A percentile compares a stretch with the other conserved stretches of the same genome.
Conservation (phyloP, 2,888 invertebrate genomes). For the Noctua janthe region DNA sequence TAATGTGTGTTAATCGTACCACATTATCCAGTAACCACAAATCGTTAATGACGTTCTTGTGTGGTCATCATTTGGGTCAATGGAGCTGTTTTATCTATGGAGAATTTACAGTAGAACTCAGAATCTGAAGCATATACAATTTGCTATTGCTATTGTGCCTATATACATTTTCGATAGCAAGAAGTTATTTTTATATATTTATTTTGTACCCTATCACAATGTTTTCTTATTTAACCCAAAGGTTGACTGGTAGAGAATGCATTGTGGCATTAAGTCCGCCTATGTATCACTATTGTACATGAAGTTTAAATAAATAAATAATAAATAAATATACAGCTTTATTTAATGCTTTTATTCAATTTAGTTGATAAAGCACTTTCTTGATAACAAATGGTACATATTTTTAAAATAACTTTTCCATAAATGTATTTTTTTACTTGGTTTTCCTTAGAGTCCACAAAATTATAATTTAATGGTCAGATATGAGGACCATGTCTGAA, state of each 20-base stretch:
- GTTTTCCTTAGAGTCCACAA: not conserved
- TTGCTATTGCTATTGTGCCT: no score
- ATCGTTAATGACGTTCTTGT: conserved; percentile 23
- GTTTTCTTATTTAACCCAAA: no score
- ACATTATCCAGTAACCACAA: conserved; percentile 17
- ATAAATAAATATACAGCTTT: no score
- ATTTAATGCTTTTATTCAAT: not conserved
- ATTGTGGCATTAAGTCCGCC: no score
- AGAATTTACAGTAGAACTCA: not conserved
- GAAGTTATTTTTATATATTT: no score
- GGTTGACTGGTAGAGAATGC: no score
- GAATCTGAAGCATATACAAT: not conserved
- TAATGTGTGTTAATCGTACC: conserved; percentile 32
- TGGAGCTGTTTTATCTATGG: not conserved
- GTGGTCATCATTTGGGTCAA: conserved; percentile 17
- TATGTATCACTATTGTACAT: no score
- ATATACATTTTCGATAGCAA: no score
- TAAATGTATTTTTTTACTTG: not conserved
- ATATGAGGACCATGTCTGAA: not conserved
- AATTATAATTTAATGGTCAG: not conserved
- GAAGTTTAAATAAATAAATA: no score
- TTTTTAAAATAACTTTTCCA: not conserved
- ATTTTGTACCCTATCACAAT: no score
- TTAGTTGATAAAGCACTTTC: not conserved
- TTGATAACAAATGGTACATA: not conserved